Evolutionary conservation across 1,140 invertebrate genomes (phyloP), one percentile per base, ranked within the genome.

Genomic region (Helicorthomorpha holstii): DNA sequence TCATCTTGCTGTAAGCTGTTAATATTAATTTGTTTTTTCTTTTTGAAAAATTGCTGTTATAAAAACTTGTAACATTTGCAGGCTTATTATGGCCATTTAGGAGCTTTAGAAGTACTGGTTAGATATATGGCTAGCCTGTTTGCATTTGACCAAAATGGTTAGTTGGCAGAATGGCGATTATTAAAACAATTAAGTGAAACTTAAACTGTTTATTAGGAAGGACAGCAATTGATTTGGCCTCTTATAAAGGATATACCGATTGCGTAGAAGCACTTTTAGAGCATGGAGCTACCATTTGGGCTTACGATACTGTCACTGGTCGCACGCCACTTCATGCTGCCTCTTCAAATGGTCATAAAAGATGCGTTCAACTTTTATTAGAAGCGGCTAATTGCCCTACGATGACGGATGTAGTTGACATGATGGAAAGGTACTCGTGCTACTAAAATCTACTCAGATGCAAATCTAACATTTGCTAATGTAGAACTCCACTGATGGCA

Each of bases 261-360:
- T 75, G 73, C 59, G 71, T 78, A 14, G 65, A 73, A 51, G 61
- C 73, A 14, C 64, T 80, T 34, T 54, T 81, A 4, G 62, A 70
- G 44, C 69, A 74, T 56, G 76, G 78, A 22, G 75, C 73, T n/a
- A 72, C 74, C 57, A 66, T 80, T 14, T 65, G 75, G n/a, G 69
- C 70, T 24, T 68, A 70, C 54, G 73, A 77, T 47, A 66, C 63
- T 21, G 61, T 73, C 1, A 70, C 69, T 12, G 68, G 69, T 54
- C 66, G 76, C 56, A 77, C 72, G 22, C 73, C 77, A 0, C 63
- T 80, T 14, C 78, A 80, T 63, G 71, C 74, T 25, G 76, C 76
- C 24, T 76, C 76, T 1, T 73, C 71, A 56, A 74, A 75, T 53
- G 77, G 77, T n/a, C 73, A 78, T 54, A 61, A 68, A 2, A 67